Conservation (phyloP, 2,888 invertebrate genomes). For the Melinaea menophilus region DNA sequence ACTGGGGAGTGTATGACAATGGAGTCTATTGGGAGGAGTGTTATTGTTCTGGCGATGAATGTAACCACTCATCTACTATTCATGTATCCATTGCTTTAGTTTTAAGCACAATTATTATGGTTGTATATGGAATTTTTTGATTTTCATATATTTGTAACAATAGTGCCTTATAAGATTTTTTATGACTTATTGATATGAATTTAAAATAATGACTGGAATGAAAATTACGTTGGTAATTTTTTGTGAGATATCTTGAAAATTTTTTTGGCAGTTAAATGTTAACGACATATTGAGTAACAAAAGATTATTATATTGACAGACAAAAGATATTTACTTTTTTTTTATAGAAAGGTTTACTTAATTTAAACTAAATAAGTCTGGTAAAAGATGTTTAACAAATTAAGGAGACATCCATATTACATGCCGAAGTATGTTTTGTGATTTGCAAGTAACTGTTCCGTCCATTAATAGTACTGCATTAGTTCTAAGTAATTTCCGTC, state of each 20-base stretch:
- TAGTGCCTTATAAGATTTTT: background rate
- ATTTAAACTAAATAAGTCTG: no score
- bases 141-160: background rate
- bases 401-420: no score
- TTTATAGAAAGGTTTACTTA: no score
- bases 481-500: conserved; percentile 4
- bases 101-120: conserved; percentile 31
- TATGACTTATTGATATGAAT: background rate
- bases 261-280: no score
- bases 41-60: conserved; percentile 94
- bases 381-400: no score
- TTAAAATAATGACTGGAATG: background rate
- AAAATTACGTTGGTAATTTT: no score
- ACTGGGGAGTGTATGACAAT: conserved; percentile 96
- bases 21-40: conserved; percentile 98
- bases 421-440: no score
- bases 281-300: no score
- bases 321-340: no score
- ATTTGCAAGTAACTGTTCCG: background rate
- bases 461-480: background rate
- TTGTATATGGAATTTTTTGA: conserved; percentile 15
- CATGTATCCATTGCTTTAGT: conserved; percentile 44
- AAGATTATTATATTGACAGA: no score
- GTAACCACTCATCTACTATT: conserved; percentile 77
- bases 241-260: no score